A percentile compares a stretch with the other conserved stretches of the same genome.
Evolutionary conservation across 2,888 invertebrate genomes (phyloP).

Genomic region (Sinopyrophorus schimmeli): DNA sequence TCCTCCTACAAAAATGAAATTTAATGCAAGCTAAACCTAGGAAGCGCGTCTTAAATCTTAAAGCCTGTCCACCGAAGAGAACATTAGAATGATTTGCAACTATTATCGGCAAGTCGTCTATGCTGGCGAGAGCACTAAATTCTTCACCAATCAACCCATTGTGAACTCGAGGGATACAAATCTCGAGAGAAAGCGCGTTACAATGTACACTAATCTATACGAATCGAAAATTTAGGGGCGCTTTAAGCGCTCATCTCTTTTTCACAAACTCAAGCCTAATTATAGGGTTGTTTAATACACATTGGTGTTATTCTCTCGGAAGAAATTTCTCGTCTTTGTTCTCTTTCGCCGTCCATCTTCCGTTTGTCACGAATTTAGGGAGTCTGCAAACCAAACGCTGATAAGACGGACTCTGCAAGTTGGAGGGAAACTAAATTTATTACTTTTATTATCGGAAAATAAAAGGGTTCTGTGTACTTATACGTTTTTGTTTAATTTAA

Average conservation of each 20-base stretch:
- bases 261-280: slow-evolving; percentile 10
- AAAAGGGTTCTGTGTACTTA: no score
- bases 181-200: slow-evolving; percentile 50
- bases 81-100: slow-evolving; percentile 52
- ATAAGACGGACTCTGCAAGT: slow-evolving; percentile 50
- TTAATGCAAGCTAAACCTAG: no score
- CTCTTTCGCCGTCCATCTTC: slow-evolving; percentile 50
- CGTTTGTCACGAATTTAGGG: slow-evolving; percentile 46
- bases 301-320: slow-evolving; percentile 33
- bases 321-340: slow-evolving; percentile 41
- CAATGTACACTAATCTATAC: slow-evolving; percentile 35
- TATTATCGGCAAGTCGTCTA: slow-evolving; percentile 47
- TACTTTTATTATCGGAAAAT: no score
- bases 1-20: no score
- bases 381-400: slow-evolving; percentile 45
- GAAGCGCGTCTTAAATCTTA: no score
- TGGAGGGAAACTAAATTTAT: slow-evolving; percentile 52
- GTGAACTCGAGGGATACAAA: slow-evolving; percentile 54
- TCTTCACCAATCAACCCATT: slow-evolving; percentile 55
- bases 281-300: slow-evolving; percentile 22
- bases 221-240: slow-evolving; percentile 20
- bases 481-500: no score
- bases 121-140: slow-evolving; percentile 52
- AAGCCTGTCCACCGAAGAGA: slow-evolving; percentile 37
- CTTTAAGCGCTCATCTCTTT: slow-evolving; percentile 18